phyloP scores from a whole-genome alignment of 2,113 vertebrate genomes.

The Nerophis ophidion region DNA sequence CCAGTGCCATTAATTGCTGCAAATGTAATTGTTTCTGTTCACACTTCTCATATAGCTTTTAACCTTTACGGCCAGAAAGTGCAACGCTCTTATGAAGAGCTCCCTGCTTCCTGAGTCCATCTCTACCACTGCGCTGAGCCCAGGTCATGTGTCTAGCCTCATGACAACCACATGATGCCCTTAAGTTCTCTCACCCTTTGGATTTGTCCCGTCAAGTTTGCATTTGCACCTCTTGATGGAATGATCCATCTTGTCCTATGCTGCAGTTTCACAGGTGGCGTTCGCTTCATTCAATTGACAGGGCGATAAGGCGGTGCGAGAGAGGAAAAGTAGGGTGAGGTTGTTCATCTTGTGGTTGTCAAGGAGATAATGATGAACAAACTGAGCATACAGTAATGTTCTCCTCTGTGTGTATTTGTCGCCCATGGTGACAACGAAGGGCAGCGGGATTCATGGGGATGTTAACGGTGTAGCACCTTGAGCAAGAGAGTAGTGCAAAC shows the following conservation, averaged over 20 bases:
- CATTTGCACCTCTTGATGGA: slow-evolving; percentile 1
- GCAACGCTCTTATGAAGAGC: neutral
- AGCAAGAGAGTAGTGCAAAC: neutral
- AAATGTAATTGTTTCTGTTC: neutral
- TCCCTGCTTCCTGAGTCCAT: slow-evolving; percentile 6
- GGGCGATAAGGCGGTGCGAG: slow-evolving; percentile 2
- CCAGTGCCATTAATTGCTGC: neutral
- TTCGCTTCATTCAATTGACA: neutral
- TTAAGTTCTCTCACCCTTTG: slow-evolving; percentile 5
- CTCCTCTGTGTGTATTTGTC: slow-evolving; percentile 12
- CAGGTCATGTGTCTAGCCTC: slow-evolving; percentile 36
- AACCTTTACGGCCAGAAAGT: neutral
- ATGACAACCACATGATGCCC: slow-evolving; percentile 39
- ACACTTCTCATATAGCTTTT: neutral
- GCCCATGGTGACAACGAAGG: slow-evolving; percentile 23
- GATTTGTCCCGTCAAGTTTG: slow-evolving; percentile 3
- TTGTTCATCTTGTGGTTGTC: slow-evolving; percentile 25
- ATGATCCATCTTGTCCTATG: neutral
- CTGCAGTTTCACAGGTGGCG: neutral
- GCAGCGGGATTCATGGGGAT: slow-evolving; percentile 41
- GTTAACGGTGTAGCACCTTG: neutral
- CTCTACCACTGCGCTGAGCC: neutral
- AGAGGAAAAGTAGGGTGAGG: neutral
- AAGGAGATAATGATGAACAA: slow-evolving; percentile 29
- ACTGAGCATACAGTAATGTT: slow-evolving; percentile 28